A percentile compares a stretch with the other conserved stretches of the same genome.
phyloP scores from a whole-genome alignment of 2,888 invertebrate species.

The Muschampia plurimacula region DNA sequence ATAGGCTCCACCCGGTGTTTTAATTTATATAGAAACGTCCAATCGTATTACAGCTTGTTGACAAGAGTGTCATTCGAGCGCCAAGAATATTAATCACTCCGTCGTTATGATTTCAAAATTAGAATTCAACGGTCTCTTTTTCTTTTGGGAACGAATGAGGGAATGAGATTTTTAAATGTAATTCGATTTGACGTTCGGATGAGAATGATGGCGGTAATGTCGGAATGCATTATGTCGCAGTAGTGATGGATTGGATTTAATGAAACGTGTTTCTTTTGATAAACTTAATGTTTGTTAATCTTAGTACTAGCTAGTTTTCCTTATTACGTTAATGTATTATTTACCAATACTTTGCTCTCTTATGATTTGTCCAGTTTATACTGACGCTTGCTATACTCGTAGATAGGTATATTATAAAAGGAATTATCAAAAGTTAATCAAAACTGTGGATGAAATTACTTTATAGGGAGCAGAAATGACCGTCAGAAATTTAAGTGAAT shows the following conservation, averaged over 20 bases:
- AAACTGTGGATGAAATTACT: too few relatives aligned
- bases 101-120: conserved; percentile 54
- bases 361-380: neutral
- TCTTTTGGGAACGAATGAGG: conserved; percentile 47
- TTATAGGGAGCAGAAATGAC: neutral
- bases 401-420: neutral
- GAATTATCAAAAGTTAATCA: too few relatives aligned
- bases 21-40: conserved; percentile 80
- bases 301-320: neutral
- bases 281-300: neutral
- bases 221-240: conserved; percentile 23
- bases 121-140: conserved; percentile 42
- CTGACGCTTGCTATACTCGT: neutral
- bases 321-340: neutral
- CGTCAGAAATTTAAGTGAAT: neutral
- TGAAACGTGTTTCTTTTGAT: conserved; percentile 10
- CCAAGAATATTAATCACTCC: conserved; percentile 74
- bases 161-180: conserved; percentile 54
- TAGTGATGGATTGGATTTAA: conserved; percentile 23
- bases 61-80: conserved; percentile 71
- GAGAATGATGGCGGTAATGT: conserved; percentile 54
- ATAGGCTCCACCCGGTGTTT: conserved; percentile 72
- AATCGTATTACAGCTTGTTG: conserved; percentile 77
- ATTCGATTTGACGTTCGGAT: conserved; percentile 61
- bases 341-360: neutral